Conservation (phyloP, 2,113 vertebrate species). For the Cygnus atratus region DNA sequence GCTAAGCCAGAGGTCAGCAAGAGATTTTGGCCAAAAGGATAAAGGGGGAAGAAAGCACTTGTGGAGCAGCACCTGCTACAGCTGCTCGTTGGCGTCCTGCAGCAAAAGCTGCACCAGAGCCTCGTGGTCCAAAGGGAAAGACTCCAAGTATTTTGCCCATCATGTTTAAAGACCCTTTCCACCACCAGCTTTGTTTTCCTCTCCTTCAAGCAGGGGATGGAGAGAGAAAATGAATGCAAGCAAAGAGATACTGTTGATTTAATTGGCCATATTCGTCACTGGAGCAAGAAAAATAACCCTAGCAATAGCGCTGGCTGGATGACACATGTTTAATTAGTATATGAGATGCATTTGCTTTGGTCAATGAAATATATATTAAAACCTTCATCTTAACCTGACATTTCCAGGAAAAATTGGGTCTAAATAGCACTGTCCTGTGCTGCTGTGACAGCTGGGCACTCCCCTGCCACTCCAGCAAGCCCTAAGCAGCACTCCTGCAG, state of each 20-base stretch:
- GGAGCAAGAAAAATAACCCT: slow-evolving; percentile 25
- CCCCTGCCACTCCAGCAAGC: neutral
- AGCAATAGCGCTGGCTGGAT: neutral
- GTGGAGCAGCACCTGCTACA: neutral
- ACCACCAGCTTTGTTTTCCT: neutral
- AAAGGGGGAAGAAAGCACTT: neutral
- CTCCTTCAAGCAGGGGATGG: neutral
- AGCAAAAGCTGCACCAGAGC: neutral
- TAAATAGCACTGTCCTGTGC: neutral
- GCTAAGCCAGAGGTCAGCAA: neutral
- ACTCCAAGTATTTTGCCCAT: neutral
- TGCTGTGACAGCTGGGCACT: neutral
- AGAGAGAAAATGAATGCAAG: neutral
- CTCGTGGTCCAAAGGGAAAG: neutral
- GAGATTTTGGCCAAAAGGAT: neutral
- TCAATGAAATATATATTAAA: slow-evolving; percentile 1
- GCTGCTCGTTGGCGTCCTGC: neutral
- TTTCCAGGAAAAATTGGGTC: neutral
- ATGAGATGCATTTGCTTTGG: slow-evolving; percentile 2
- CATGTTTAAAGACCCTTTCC: neutral
- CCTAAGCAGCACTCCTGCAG: neutral
- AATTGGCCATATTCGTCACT: neutral
- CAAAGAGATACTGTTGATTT: slow-evolving; percentile 3
- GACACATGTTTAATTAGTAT: slow-evolving; percentile 24
- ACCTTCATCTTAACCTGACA: neutral